phyloP scores from a whole-genome alignment of 1,140 invertebrate species.

The Pentalonia nigronervosa region DNA sequence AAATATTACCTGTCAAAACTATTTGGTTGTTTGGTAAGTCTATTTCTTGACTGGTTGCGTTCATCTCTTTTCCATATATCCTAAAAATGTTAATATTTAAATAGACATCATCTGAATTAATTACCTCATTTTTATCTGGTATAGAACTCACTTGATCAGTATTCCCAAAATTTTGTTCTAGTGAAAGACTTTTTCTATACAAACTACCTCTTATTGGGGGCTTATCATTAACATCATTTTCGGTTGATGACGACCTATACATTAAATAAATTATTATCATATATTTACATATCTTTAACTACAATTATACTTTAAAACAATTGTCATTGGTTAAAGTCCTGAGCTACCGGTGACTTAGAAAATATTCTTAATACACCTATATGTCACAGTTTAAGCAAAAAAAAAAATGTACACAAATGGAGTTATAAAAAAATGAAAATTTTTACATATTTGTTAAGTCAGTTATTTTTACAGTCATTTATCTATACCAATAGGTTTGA shows the following conservation, averaged over 20 bases:
- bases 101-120: neutral
- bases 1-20: conserved; percentile 44
- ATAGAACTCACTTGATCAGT: conserved; percentile 40
- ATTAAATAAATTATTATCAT: conserved; percentile 59
- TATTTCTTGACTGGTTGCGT: neutral
- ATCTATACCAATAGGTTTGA: neutral
- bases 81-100: neutral
- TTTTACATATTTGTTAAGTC: neutral
- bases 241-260: conserved; percentile 62
- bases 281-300: neutral
- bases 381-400: too few relatives aligned
- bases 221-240: conserved; percentile 59
- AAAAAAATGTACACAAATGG: neutral
- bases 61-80: conserved; percentile 50
- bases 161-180: conserved; percentile 73
- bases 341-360: neutral
- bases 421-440: neutral
- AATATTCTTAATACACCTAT: too few relatives aligned
- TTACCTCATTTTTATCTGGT: neutral
- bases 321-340: neutral
- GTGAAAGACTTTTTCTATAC: conserved; percentile 76
- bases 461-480: neutral
- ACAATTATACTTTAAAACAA: neutral
- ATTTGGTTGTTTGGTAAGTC: conserved; percentile 13
- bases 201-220: conserved; percentile 68